Evolutionary conservation across 2,113 vertebrate species (phyloP), one percentile per base, ranked within the genome.

Genomic region (Lepisosteus osseus): DNA sequence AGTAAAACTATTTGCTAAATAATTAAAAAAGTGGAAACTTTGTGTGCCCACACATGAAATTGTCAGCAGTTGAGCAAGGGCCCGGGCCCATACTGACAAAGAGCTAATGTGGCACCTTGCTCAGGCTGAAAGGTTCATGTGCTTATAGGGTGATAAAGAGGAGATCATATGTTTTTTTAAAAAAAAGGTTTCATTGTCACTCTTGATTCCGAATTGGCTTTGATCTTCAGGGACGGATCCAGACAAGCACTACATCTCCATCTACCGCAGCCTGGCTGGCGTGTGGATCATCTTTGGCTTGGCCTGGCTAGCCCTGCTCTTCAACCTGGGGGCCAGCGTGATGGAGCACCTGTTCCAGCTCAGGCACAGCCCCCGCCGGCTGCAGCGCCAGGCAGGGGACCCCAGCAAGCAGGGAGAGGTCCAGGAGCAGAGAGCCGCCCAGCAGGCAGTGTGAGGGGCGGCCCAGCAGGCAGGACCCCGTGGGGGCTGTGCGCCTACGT

Each of bases 201-300:
- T 29, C 29, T 29, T 29, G 29, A 29, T 29, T 29, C 29, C 29
- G 1, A 29, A 29, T 29, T 2, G 47, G 5, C 47, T 51, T 51
- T 61, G 64, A 11, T 5, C 12, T 67, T 11, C 45, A 92, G 91
- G 91, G 12, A 85, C 86, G 0, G 83, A 89, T 70, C 88, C 88
- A 2, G 83, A 71, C 3, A 91, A 88, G 76, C 75, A 88, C 61
- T 90, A 92, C 79, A 87, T 91, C 73, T 87, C 72, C 29, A 68
- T 91, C 56, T 92, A 92, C 83, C 85, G 89, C 7, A 84, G 89
- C 77, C 82, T 92, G 5, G 87, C 90, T 0, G 91, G 87, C 0
- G 61, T 92, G 4, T 92, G 89, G 91, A 88, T 91, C 77, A 78
- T 87, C 61, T 86, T 90, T 4, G 89, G 84, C 7, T 73, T 91